Evolutionary conservation across 2,888 invertebrate genomes (phyloP), one percentile per base, ranked within the genome.

Genomic region (Cremastinae sp.): DNA sequence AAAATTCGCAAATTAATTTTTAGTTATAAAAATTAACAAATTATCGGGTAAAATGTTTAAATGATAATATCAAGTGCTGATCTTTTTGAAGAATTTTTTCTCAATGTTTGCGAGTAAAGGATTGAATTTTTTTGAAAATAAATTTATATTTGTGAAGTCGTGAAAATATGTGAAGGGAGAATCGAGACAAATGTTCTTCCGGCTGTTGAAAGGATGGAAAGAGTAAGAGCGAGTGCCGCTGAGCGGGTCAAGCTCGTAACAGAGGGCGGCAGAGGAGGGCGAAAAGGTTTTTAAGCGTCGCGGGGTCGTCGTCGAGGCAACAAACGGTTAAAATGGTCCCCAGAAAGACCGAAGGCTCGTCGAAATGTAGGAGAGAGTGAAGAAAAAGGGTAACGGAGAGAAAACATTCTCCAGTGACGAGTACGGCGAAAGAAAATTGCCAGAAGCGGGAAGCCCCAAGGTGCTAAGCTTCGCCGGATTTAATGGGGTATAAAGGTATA

Each of bases 401-500:
- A 16, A 47, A 62, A 51, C 10, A 39, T 39, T 49, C 37, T n/a
- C 5, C 14, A n/a, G 14, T 14, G 49, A 58, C 12, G 39, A 53
- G 51, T 41, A 14, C 16, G 18, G 10, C 10, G 12, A 41, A 37
- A 73, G 64, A 74, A 73, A 74, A 74, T 68, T 71, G 66, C 58
- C 71, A 59, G 43, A 51, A 72, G 65, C 74, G 58, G 69, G 68
- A 75, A 74, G 71, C 58, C 43, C 62, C n/a, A 68, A 69, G 72
- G 71, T 71, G 80, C 75, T 74, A 78, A 81, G 82, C 77, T 81
- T 78, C 78, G 75, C 59, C 77, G 80, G 79, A 82, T 84, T 84
- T 84, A 84, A 83, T 84, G 84, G 83, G 79, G 81, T 70, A 81
- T 80, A 79, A 82, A 83, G 81, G 82, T 81, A 83, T 84, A 85